Evolutionary conservation across 1,140 invertebrate genomes (phyloP), one percentile per base, ranked within the genome.

Genomic region (Drosophila cardini): DNA sequence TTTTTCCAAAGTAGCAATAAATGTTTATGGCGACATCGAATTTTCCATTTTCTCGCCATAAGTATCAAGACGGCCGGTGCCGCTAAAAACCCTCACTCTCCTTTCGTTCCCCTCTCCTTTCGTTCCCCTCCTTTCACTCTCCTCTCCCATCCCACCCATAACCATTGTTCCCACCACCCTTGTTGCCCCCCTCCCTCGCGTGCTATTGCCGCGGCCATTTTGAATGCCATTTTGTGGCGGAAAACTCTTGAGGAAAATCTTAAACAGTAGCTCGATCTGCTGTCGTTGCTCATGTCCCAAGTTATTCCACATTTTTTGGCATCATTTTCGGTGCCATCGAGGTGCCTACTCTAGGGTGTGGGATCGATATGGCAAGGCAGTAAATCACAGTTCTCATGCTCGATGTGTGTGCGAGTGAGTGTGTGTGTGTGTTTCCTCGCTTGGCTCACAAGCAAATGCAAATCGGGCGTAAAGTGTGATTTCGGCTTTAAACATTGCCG

Each of bases 11-110:
- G 82, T 83, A 82, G 76, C 79, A 86, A 86, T 90, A 90, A 90
- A 90, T 90, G 86, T 90, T 90, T 90, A 90, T 90, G 71, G 76
- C 86, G 52, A 74, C 79, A 90, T 90, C 87, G 82, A 90, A 90
- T 90, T 90, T 90, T 86, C 82, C 86, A 90, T 90, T 90, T 90
- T 90, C 86, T 90, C 68, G 72, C 40, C 56, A 87, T 90, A 90
- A 90, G 86, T 90, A 90, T 80, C 82, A 83, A 73, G 80, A 80
- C 83, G 80, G 78, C 84, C 82, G 86, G 80, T 90, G 85, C 75
- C 75, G 64, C 50, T 11, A 45, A 45, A 45, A 62, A 13, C 32
- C 10, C 21, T n/a, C 45, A 26, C 10, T 3, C 21, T 4, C 21
- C 21, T 4, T 21, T 38, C 36, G 10, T 10, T 11, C 36, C 11